These are phyloP conservation scores for Enhydra lutris DNA, from an alignment of 2,113 vertebrate species.

Conservation along the genomic window DNA sequence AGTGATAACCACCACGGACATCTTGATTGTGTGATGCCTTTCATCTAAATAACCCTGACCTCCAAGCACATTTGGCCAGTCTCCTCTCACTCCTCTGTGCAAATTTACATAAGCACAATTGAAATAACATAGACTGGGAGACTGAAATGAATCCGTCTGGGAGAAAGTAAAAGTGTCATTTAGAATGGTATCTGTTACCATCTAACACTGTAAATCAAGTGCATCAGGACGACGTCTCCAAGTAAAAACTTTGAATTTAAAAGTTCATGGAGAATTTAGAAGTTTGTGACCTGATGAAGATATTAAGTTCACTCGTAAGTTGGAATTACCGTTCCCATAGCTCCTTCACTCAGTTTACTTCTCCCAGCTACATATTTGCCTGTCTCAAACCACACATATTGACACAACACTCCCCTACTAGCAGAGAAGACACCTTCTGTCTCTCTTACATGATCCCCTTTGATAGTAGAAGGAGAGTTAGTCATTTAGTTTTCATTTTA, in stretches of 20 bases:
- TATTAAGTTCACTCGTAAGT: background rate
- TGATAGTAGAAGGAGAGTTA: background rate
- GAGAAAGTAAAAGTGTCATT: constrained; percentile 1
- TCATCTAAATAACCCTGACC: background rate
- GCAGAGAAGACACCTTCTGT: background rate
- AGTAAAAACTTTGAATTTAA: background rate
- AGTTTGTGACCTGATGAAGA: background rate
- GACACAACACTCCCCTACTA: background rate
- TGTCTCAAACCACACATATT: background rate
- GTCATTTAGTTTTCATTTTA: background rate
- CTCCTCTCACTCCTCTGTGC: background rate
- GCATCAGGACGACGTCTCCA: background rate
- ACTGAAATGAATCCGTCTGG: background rate
- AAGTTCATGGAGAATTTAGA: background rate
- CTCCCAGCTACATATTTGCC: background rate
- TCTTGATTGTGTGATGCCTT: background rate
- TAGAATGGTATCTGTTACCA: background rate
- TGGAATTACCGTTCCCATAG: background rate
- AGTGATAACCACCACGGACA: background rate
- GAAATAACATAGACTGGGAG: background rate
- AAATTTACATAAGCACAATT: constrained; percentile 27
- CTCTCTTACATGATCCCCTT: background rate
- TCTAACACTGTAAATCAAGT: background rate
- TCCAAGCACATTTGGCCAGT: background rate
- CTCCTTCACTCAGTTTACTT: background rate